These are phyloP conservation scores for Drosophila sturtevanti DNA, from an alignment of 1,140 invertebrate species.

Conservation along the genomic window DNA sequence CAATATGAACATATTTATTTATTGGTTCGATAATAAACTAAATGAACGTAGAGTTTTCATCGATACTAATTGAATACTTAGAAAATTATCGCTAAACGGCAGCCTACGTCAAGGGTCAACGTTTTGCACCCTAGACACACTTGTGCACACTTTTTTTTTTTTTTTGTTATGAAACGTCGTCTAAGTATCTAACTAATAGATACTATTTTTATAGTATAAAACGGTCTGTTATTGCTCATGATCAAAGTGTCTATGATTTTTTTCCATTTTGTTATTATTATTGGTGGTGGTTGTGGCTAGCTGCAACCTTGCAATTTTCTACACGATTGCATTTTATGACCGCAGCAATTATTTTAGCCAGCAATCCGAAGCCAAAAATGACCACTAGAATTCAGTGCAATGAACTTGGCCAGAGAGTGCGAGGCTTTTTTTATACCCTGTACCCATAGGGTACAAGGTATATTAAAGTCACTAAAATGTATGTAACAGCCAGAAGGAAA, in stretches of 20 bases:
- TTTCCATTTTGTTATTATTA: constrained; percentile 14
- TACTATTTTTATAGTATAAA: not conserved
- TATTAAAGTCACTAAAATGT: too few relatives aligned
- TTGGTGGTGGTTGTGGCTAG: constrained; percentile 26
- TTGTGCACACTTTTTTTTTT: not conserved
- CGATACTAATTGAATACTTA: constrained; percentile 21
- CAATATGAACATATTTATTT: not conserved
- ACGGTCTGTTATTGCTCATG: not conserved
- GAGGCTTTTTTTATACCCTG: constrained; percentile 13
- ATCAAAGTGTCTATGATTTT: constrained; percentile 13
- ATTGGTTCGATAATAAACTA: not conserved
- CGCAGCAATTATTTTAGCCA: constrained; percentile 54
- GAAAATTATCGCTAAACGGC: not conserved
- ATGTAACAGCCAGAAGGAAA: too few relatives aligned
- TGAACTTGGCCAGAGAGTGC: constrained; percentile 17
- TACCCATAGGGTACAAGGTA: too few relatives aligned
- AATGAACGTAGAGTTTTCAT: not conserved
- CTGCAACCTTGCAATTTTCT: constrained; percentile 73
- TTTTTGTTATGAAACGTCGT: constrained; percentile 8
- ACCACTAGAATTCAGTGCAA: constrained; percentile 41
- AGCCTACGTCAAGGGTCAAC: constrained; percentile 45
- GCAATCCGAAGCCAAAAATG: constrained; percentile 53
- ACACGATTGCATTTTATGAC: constrained; percentile 68
- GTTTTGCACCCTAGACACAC: not conserved
- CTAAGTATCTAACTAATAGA: not conserved